Percentiles rank a stretch among this genome's conserved stretches.
phyloP scores from a whole-genome alignment of 2,797 vertebrate genomes.

The Eupleurogrammus muticus region DNA sequence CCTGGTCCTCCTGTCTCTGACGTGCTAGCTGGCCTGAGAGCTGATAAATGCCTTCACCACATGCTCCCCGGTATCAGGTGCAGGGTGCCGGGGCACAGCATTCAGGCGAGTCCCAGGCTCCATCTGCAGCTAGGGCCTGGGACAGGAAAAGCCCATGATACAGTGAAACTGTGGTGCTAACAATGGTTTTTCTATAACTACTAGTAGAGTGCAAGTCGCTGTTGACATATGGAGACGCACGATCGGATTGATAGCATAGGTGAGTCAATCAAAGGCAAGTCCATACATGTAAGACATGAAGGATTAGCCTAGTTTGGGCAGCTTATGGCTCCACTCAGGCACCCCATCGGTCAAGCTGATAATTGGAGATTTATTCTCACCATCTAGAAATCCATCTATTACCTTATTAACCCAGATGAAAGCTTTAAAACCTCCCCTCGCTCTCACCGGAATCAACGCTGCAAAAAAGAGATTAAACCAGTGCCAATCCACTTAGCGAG shows the following conservation, averaged over 20 bases:
- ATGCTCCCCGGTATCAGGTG: slow-evolving; percentile 22
- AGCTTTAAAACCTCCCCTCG: slow-evolving; percentile 61
- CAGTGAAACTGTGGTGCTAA: background rate
- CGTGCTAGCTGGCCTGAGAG: slow-evolving; percentile 12
- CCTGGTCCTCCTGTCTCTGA: slow-evolving; percentile 49
- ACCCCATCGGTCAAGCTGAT: slow-evolving; percentile 72
- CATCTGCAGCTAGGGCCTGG: slow-evolving; percentile 30
- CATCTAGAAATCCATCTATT: slow-evolving; percentile 83
- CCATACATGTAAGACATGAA: slow-evolving; percentile 45
- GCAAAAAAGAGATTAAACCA: slow-evolving; percentile 63
- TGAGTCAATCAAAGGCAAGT: slow-evolving; percentile 48
- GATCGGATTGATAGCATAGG: slow-evolving; percentile 6
- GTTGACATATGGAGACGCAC: background rate
- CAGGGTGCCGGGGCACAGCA: background rate
- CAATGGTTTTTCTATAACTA: background rate
- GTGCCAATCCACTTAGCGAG: slow-evolving; percentile 69
- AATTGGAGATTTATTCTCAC: slow-evolving; percentile 80
- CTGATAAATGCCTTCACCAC: slow-evolving; percentile 49
- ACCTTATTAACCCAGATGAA: slow-evolving; percentile 79
- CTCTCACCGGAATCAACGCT: slow-evolving; percentile 55
- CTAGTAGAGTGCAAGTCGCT: background rate
- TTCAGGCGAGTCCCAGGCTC: slow-evolving; percentile 51
- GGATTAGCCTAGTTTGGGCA: slow-evolving; percentile 73
- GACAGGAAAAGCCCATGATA: background rate
- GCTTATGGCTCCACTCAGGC: slow-evolving; percentile 65